A percentile compares a stretch with the other conserved stretches of the same genome.
phyloP scores from a whole-genome alignment of 2,113 vertebrate species.

The Gymnogyps californianus region DNA sequence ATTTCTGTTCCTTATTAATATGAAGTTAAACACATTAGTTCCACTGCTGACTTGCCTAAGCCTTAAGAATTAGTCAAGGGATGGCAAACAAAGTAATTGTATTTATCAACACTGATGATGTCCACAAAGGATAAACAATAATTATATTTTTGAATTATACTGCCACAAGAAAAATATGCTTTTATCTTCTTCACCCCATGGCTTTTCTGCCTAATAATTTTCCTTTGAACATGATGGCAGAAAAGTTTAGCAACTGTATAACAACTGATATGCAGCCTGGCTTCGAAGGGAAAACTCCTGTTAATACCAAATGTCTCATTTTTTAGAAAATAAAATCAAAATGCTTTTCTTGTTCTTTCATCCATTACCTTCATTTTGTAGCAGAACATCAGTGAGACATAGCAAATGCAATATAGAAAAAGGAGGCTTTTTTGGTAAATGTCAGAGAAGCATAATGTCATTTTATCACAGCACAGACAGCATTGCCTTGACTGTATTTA shows the following conservation, averaged over 20 bases:
- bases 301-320: not conserved
- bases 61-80: not conserved
- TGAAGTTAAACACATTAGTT: not conserved
- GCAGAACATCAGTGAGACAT: not conserved
- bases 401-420: constrained; percentile 10
- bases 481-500: not conserved
- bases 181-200: not conserved
- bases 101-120: not conserved
- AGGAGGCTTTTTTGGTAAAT: constrained; percentile 4
- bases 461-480: not conserved
- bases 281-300: not conserved
- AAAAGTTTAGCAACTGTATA: not conserved
- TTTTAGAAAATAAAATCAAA: constrained; percentile 18
- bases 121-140: not conserved
- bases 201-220: not conserved
- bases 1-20: not conserved
- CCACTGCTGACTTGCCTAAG: not conserved
- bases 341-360: not conserved
- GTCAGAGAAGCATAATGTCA: constrained; percentile 26
- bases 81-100: not conserved
- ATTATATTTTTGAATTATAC: not conserved
- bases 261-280: not conserved
- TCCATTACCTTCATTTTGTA: not conserved
- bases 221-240: not conserved
- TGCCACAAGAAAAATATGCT: not conserved